phyloP scores from a whole-genome alignment of 1,140 invertebrate genomes.

The Papilio xuthus region DNA sequence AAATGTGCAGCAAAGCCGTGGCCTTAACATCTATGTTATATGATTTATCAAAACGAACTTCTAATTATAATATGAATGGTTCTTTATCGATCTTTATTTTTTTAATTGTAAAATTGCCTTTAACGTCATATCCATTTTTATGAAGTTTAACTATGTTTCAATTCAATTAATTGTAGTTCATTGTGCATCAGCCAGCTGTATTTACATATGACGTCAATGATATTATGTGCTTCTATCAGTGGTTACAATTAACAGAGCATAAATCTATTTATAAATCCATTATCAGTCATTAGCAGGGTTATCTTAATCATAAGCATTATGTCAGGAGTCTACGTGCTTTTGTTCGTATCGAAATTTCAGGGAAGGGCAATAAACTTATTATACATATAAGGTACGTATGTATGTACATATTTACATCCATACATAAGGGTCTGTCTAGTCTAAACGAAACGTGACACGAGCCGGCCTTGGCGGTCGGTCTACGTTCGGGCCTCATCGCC shows the following conservation, averaged over 20 bases:
- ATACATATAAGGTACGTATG: conserved; percentile 29
- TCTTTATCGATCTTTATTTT: too few relatives aligned
- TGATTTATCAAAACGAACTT: too few relatives aligned
- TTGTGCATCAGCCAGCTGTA: conserved; percentile 29
- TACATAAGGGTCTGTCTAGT: conserved; percentile 65
- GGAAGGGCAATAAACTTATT: conserved; percentile 52
- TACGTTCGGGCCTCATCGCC: conserved; percentile 56
- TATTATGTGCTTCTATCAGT: background rate
- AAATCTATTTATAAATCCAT: conserved; percentile 32
- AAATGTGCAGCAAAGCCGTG: too few relatives aligned
- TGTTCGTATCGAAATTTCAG: conserved; percentile 26
- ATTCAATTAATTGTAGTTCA: conserved; percentile 16
- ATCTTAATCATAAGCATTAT: conserved; percentile 32
- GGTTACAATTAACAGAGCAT: conserved; percentile 5
- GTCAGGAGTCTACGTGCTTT: conserved; percentile 5
- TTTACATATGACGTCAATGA: conserved; percentile 33
- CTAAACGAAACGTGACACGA: conserved; percentile 71
- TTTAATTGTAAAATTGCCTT: too few relatives aligned
- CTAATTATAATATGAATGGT: too few relatives aligned
- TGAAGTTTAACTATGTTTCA: background rate
- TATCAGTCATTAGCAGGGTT: conserved; percentile 29
- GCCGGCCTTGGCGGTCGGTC: conserved; percentile 71
- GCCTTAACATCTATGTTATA: too few relatives aligned
- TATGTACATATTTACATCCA: conserved; percentile 30
- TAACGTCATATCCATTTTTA: background rate